Evolutionary conservation across 2,113 vertebrate genomes (phyloP).

Genomic region (Neogale vison): DNA sequence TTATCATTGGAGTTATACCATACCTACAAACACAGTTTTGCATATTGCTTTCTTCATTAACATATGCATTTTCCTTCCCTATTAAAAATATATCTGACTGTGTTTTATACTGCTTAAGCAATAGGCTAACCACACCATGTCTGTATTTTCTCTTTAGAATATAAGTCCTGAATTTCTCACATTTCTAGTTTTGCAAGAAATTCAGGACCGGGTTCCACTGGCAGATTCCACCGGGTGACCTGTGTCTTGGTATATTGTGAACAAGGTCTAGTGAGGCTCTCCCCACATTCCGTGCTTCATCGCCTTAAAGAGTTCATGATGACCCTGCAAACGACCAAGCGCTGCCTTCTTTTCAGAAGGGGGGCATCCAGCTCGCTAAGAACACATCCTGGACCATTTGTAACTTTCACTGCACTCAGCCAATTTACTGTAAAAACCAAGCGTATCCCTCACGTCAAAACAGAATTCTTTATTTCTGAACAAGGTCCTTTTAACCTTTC

Average conservation of each 20-base stretch:
- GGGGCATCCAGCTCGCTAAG: not conserved
- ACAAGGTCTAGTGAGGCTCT: slow-evolving; percentile 47
- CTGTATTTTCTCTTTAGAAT: slow-evolving; percentile 79
- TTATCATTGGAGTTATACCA: not conserved
- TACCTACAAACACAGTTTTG: not conserved
- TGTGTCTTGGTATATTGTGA: slow-evolving; percentile 12
- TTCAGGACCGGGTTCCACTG: slow-evolving; percentile 74
- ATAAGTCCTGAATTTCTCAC: slow-evolving; percentile 78
- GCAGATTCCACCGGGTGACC: slow-evolving; percentile 71
- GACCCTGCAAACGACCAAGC: not conserved
- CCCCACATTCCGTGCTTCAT: not conserved
- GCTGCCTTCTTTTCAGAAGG: not conserved
- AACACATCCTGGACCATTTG: not conserved
- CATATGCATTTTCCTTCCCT: not conserved
- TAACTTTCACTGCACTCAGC: not conserved
- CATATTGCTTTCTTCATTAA: not conserved
- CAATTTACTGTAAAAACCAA: not conserved
- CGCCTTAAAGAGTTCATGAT: not conserved
- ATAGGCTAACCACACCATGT: slow-evolving; percentile 26
- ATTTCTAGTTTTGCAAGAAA: slow-evolving; percentile 84
- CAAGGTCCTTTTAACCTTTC: not conserved
- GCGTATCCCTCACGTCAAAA: not conserved
- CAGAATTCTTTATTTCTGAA: not conserved
- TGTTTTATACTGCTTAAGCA: not conserved
- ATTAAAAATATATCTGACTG: not conserved